phyloP scores from a whole-genome alignment of 2,888 invertebrate genomes.

The Marasmarcha lunaedactyla region DNA sequence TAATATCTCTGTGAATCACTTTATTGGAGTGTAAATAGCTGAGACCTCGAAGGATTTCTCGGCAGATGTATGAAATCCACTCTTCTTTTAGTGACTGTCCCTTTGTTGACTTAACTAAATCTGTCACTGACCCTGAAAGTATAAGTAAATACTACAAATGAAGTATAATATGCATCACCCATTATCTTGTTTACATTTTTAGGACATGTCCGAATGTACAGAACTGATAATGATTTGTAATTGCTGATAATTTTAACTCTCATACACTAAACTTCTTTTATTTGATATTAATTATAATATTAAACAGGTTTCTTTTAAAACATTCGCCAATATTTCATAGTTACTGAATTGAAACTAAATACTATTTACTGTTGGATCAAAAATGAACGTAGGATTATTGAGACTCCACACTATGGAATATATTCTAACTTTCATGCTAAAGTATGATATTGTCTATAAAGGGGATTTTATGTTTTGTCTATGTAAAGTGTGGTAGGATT shows the following conservation, averaged over 20 bases:
- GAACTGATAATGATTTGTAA: not conserved
- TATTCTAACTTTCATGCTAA: too few relatives aligned
- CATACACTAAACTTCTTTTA: too few relatives aligned
- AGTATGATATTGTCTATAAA: too few relatives aligned
- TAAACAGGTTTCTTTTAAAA: too few relatives aligned
- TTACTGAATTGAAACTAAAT: too few relatives aligned
- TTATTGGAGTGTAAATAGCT: constrained; percentile 98
- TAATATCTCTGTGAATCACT: constrained; percentile 99
- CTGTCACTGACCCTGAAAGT: constrained; percentile 89
- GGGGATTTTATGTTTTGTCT: too few relatives aligned
- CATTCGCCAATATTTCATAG: too few relatives aligned
- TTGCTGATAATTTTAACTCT: constrained; percentile 2
- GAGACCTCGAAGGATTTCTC: constrained; percentile 94
- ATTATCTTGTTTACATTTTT: not conserved
- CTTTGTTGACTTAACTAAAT: constrained; percentile 99
- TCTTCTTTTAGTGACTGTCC: constrained; percentile 98
- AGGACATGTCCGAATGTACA: not conserved
- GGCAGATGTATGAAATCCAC: constrained; percentile 99
- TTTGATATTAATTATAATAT: too few relatives aligned
- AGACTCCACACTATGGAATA: too few relatives aligned
- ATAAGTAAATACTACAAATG: not conserved
- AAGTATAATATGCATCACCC: not conserved
- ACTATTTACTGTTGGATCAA: too few relatives aligned
- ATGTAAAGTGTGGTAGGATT: too few relatives aligned
- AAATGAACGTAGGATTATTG: too few relatives aligned